Base-by-base conservation (phyloP, 2,797 vertebrate genomes). In the Gambusia yucatana region DNA sequence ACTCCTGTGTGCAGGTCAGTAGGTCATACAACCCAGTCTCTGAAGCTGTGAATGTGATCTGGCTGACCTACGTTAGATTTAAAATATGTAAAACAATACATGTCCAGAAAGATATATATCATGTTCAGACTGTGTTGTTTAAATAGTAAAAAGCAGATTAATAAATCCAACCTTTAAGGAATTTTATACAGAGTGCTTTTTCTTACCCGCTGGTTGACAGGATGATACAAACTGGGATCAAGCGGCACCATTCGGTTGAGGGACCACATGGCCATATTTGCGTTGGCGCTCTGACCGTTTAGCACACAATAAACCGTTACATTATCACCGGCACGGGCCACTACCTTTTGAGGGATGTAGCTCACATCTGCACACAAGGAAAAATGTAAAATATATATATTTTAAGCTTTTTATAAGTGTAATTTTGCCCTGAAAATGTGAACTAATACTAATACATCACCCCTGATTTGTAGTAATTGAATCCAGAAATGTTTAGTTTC, bases 221-320 rank as follows among this genome's bases (percentile, higher is more conserved):
- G 76, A 0, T 84, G 92, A 87, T 97, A 98, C 80, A 96, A 97
- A 84, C 91, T 94, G 69, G 87, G 89, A 13, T 95, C 94, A 80
- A 98, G 94, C 78, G 84, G 87, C 79, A 96, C 86, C 2, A 90
- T 77, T 77, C 95, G 87, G 82, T 98, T 98, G 80, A 96, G 93
- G 88, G 91, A 94, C 98, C 98, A 99, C 50, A 89, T 87, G 72
- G 97, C 96, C 39, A 91, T 88, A 86, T 91, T 90, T 61, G 97
- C 92, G 0, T 92, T 90, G 84, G 92, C 77, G 77, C 85, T 94
- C 82, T 82, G 91, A 81, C 96, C 94, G 74, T 96, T 97, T 81
- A 97, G 97, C 75, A 97, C 90, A 75, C 97, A 97, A 28, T 96
- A 94, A 47, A 99, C 93, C 0, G 97, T 98, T 30, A 96, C 84